Conservation (phyloP, 2,113 vertebrate genomes). For the Anolis carolinensis region DNA sequence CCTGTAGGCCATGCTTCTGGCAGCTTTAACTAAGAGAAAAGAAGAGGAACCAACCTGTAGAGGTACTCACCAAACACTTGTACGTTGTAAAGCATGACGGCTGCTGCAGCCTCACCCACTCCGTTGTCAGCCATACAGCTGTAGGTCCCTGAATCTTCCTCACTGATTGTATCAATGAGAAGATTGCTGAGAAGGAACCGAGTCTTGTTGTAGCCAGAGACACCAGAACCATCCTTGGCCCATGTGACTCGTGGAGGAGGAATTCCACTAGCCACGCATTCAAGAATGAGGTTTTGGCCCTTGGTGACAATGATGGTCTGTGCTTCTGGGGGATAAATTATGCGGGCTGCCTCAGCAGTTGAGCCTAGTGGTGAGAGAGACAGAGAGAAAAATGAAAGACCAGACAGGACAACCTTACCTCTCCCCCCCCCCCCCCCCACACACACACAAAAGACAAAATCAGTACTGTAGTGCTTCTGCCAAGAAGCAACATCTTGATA, state of each 20-base stretch:
- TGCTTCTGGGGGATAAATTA: slow-evolving; percentile 91
- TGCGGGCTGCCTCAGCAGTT: slow-evolving; percentile 90
- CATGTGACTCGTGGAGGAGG: slow-evolving; percentile 91
- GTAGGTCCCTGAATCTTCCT: slow-evolving; percentile 93
- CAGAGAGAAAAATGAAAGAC: background rate
- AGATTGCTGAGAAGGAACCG: slow-evolving; percentile 95
- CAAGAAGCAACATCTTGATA: no score
- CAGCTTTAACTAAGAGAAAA: background rate
- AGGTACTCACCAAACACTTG: slow-evolving; percentile 91
- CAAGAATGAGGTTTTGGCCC: slow-evolving; percentile 93
- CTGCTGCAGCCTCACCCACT: slow-evolving; percentile 76
- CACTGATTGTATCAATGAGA: slow-evolving; percentile 87
- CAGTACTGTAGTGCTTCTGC: no score
- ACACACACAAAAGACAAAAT: no score
- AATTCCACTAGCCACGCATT: slow-evolving; percentile 95
- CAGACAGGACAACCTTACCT: background rate
- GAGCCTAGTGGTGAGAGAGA: slow-evolving; percentile 78
- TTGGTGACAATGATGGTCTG: slow-evolving; percentile 95
- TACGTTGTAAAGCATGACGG: slow-evolving; percentile 88
- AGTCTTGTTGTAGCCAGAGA: slow-evolving; percentile 88
- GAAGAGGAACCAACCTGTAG: background rate
- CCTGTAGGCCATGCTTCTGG: background rate
- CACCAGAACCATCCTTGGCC: slow-evolving; percentile 88
- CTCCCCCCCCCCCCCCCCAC: no score
- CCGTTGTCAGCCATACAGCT: slow-evolving; percentile 89